These are phyloP conservation scores for Phaethornis superciliosus DNA, from an alignment of 2,113 vertebrate species.

Conservation along the genomic window DNA sequence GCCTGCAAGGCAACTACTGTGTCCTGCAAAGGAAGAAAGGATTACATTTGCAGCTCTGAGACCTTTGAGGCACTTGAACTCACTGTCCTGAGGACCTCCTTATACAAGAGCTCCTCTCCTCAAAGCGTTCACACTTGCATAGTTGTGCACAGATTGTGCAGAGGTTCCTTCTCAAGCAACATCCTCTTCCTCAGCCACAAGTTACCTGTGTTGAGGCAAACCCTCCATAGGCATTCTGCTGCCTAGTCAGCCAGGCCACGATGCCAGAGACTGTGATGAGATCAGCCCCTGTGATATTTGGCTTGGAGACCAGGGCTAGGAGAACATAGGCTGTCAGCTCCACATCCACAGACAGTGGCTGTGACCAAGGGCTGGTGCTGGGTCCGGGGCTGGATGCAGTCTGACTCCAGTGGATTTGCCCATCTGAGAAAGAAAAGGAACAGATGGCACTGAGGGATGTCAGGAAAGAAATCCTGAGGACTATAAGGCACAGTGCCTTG, in stretches of 20 bases:
- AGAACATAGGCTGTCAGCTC: conserved; percentile 81
- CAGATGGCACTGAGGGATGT: not conserved
- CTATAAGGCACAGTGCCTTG: not conserved
- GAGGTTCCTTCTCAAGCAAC: not conserved
- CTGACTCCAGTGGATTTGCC: conserved; percentile 68
- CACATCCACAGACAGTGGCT: conserved; percentile 64
- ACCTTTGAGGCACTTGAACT: not conserved
- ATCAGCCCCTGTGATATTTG: conserved; percentile 58
- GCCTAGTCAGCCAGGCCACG: conserved; percentile 82
- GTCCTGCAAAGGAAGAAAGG: conserved; percentile 74
- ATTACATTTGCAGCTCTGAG: not conserved
- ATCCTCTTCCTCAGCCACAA: not conserved
- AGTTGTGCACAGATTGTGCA: not conserved
- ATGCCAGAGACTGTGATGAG: conserved; percentile 72
- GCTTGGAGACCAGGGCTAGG: conserved; percentile 74
- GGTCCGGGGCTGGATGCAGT: not conserved
- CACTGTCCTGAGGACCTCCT: not conserved
- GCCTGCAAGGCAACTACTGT: conserved; percentile 90
- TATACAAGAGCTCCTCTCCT: not conserved
- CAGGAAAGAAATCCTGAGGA: not conserved
- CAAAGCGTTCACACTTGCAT: not conserved
- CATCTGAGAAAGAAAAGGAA: conserved; percentile 18
- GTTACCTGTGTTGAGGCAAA: conserved; percentile 90
- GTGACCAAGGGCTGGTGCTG: conserved; percentile 34
- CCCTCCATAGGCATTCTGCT: conserved; percentile 85